phyloP scores from a whole-genome alignment of 1,140 invertebrate species.

The Leptinotarsa undecemlineata region DNA sequence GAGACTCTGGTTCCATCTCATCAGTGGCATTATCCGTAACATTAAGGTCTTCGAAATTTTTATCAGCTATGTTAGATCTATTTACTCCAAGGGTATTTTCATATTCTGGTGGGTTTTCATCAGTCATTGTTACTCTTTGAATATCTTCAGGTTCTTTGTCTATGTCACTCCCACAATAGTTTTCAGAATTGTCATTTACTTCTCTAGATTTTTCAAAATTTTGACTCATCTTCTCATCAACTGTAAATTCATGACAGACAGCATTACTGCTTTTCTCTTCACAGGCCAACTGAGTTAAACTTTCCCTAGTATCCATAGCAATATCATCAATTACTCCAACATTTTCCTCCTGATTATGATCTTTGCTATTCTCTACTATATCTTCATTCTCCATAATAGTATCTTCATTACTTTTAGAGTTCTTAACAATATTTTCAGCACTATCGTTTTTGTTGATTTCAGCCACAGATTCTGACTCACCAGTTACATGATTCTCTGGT shows the following conservation, averaged over 20 bases:
- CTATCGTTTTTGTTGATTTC: neutral
- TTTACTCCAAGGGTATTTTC: neutral
- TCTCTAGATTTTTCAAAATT: constrained; percentile 2
- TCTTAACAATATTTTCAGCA: neutral
- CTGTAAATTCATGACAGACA: neutral
- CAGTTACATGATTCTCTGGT: constrained; percentile 47
- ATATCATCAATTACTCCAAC: neutral
- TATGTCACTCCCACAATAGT: neutral
- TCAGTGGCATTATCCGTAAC: neutral
- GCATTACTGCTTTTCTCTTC: neutral
- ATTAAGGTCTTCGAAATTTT: neutral
- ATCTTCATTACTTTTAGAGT: neutral
- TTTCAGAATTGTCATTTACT: neutral
- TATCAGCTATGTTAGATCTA: neutral
- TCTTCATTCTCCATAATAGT: neutral
- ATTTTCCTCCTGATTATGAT: too few relatives aligned
- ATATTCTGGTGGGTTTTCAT: neutral
- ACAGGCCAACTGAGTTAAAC: neutral
- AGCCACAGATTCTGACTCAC: constrained; percentile 34
- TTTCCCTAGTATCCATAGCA: constrained; percentile 12
- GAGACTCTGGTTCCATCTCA: neutral
- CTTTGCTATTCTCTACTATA: neutral
- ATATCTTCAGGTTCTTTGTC: neutral
- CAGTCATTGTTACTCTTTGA: neutral
- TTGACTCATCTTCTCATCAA: neutral